A percentile compares a stretch with the other conserved stretches of the same genome.
Conservation (phyloP, 2,888 invertebrate genomes). For the Latheticus oryzae region DNA sequence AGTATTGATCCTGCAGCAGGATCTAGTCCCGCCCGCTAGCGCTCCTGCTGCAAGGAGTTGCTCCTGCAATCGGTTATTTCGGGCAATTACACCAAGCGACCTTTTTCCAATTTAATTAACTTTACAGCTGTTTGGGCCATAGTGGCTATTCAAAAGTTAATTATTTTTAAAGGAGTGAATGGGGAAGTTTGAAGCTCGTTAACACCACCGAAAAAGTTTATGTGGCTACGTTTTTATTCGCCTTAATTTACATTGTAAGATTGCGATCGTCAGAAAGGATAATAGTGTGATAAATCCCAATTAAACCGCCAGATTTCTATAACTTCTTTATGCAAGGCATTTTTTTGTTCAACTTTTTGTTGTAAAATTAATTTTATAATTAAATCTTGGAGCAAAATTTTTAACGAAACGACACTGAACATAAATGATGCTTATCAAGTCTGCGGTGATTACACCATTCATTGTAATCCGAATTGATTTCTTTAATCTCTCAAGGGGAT, state of each 20-base stretch:
- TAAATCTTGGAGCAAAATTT: no score
- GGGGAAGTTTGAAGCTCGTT: conserved; percentile 5
- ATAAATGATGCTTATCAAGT: conserved; percentile 34
- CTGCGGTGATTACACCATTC: conserved; percentile 31
- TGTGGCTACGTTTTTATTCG: conserved; percentile 3
- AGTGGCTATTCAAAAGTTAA: conserved; percentile 26
- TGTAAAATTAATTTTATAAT: no score
- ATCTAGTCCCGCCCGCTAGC: conserved; percentile 42
- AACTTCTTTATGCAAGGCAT: no score
- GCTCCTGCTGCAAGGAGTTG: no score
- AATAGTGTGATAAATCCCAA: conserved; percentile 8
- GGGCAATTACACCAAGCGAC: conserved; percentile 31
- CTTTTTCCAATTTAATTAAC: conserved; percentile 37
- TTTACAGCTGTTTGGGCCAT: conserved; percentile 18
- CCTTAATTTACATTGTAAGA: conserved; percentile 16
- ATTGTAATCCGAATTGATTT: conserved; percentile 32
- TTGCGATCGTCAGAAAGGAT: conserved; percentile 15
- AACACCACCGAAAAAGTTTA: conserved; percentile 10
- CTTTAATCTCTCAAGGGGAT: conserved; percentile 24
- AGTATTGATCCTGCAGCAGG: conserved; percentile 56
- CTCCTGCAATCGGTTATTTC: conserved; percentile 49
- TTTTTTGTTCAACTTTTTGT: no score
- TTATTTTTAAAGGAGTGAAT: conserved; percentile 8
- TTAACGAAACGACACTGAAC: conserved; percentile 24
- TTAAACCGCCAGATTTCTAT: no score